Evolutionary conservation across 2,797 vertebrate genomes (phyloP).

Genomic region (Pseudocheirus occidentalis): DNA sequence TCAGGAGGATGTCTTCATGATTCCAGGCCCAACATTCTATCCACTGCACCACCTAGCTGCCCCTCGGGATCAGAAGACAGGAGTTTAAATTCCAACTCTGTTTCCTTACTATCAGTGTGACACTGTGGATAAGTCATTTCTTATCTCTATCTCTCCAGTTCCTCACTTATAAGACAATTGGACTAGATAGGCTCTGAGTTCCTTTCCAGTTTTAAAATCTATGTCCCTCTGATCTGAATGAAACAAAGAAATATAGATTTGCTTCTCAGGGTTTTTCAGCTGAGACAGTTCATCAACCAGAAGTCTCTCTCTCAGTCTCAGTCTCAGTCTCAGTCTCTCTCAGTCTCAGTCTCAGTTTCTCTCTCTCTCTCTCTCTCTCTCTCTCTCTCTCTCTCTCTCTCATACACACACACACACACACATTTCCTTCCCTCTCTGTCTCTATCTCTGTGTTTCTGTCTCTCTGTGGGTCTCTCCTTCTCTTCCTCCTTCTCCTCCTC

Average conservation of each 20-base stretch:
- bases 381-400: not conserved
- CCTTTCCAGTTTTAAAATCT: not conserved
- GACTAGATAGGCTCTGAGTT: not conserved
- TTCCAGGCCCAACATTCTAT: not conserved
- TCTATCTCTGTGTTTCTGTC: not conserved
- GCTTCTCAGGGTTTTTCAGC: not conserved
- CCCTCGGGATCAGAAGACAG: not conserved
- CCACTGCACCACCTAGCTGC: not conserved
- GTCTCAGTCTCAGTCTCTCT: not conserved
- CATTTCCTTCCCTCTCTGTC: not conserved
- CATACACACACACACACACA: too few relatives aligned
- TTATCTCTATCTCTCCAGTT: not conserved
- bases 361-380: not conserved
- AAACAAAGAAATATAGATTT: not conserved
- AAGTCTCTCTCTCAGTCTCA: not conserved
- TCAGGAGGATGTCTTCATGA: not conserved
- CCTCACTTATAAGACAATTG: not conserved
- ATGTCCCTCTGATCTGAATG: not conserved
- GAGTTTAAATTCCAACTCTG: not conserved
- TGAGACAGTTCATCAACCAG: not conserved
- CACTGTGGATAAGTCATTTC: not conserved
- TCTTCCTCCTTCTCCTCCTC: not conserved
- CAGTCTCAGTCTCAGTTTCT: not conserved
- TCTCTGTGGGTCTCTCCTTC: not conserved
- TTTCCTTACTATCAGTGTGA: not conserved